Percentiles rank a stretch among this genome's conserved stretches.
Conservation (phyloP, 1,140 invertebrate genomes). For the Bradysia coprophila region DNA sequence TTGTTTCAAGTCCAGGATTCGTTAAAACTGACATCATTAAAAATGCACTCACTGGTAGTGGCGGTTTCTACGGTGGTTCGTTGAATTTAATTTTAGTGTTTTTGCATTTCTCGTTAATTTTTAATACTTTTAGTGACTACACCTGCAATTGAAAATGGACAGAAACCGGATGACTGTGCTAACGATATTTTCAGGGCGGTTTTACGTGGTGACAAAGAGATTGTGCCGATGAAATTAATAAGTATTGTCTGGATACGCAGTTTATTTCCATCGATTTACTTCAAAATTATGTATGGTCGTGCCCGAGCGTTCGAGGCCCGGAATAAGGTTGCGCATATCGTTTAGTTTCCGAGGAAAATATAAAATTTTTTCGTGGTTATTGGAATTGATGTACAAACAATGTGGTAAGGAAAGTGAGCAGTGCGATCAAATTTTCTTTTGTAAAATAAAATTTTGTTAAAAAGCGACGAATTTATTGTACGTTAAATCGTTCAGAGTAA, state of each 20-base stretch:
- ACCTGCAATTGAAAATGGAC: conserved; percentile 54
- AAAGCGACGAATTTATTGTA: no score
- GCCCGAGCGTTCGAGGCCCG: conserved; percentile 23
- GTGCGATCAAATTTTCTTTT: no score
- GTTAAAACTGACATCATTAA: conserved; percentile 72
- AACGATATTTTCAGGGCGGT: conserved; percentile 46
- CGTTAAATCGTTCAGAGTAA: no score
- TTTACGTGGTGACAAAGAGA: conserved; percentile 44
- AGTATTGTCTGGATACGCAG: conserved; percentile 47
- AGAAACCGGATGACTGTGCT: conserved; percentile 51
- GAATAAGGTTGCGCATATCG: not conserved
- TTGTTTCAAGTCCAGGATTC: conserved; percentile 73
- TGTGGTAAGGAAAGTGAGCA: no score
- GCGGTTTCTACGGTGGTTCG: conserved; percentile 58
- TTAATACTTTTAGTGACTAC: conserved; percentile 46
- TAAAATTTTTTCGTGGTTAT: no score
- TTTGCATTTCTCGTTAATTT: not conserved
- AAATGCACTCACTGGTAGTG: conserved; percentile 73
- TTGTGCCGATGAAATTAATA: conserved; percentile 42
- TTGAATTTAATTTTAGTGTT: conserved; percentile 2
- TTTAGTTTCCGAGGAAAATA: no score
- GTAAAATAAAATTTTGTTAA: no score
- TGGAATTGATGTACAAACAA: no score
- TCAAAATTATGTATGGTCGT: conserved; percentile 56
- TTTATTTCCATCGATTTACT: conserved; percentile 53